Evolutionary conservation across 1,140 invertebrate genomes (phyloP), one percentile per base, ranked within the genome.

Genomic region (Eubasilissa regina): DNA sequence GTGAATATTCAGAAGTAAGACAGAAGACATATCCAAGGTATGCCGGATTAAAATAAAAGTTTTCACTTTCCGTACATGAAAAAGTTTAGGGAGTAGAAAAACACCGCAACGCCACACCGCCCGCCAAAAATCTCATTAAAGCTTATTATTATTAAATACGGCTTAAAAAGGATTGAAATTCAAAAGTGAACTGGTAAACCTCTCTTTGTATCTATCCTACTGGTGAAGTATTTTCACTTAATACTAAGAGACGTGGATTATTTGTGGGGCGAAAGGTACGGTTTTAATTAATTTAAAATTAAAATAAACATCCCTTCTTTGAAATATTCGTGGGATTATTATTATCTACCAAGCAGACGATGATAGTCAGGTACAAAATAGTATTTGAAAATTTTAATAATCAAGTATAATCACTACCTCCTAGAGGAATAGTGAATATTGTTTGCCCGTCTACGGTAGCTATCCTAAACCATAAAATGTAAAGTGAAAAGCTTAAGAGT

Each of bases 111-210:
- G 35, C 8, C n/a, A 19, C 8, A 7, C 19, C n/a, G 4, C 13
- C 21, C n/a, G 19, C 17, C 17, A 21, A 35, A 44, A 13, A 19
- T 47, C 64, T 68, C 17, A 19, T 68, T 48, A 68, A 68, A 21
- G 64, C 8, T 68, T 68, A 68, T 68, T 48, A 48, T 68, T 68
- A 68, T 68, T 68, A 45, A 68, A 15, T 68, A 45, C 44, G 17
- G 64, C 44, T 68, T 68, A 68, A 13, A 68, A 68, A 47, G 44
- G 44, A 47, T 19, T 48, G 9, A 68, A 47, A 17, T 68, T 68
- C 17, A 68, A 68, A 68, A 68, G 44, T 68, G 17, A 17, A 19
- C 9, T 15, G 3, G 48, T 15, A 51, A 15, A 51, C 11, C 48
- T 51, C 48, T 51, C n/a, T 35, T 35, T 51, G 25, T 35, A 35